phyloP scores from a whole-genome alignment of 2,113 vertebrate genomes.

The Cariama cristata region DNA sequence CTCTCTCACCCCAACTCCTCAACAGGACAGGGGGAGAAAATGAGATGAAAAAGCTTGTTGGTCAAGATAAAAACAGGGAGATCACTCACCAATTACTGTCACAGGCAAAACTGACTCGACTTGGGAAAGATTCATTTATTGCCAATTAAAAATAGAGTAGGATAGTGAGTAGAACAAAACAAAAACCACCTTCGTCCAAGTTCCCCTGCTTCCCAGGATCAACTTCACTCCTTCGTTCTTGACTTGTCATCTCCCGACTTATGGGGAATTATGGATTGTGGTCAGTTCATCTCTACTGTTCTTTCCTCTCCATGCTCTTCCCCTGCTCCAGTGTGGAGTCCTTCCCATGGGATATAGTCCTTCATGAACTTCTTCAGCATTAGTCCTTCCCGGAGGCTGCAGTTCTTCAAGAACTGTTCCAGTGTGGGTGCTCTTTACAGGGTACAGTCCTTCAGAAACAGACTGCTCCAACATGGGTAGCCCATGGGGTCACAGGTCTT shows the following conservation, averaged over 20 bases:
- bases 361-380: neutral
- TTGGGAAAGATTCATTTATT: neutral
- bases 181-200: neutral
- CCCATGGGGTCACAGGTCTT: neutral
- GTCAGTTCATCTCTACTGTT: neutral
- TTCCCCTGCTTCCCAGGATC: neutral
- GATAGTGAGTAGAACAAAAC: neutral
- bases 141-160: neutral
- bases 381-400: neutral
- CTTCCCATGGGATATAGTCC: neutral
- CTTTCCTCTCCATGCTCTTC: neutral
- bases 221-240: neutral
- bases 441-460: no score
- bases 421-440: neutral
- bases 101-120: fast-evolving
- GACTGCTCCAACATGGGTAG: neutral
- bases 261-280: neutral
- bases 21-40: neutral
- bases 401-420: neutral
- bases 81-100: neutral
- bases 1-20: neutral
- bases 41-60: neutral
- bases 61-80: neutral
- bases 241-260: neutral
- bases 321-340: no score